phyloP scores from a whole-genome alignment of 2,888 invertebrate species.

The Zele albiditarsus region DNA sequence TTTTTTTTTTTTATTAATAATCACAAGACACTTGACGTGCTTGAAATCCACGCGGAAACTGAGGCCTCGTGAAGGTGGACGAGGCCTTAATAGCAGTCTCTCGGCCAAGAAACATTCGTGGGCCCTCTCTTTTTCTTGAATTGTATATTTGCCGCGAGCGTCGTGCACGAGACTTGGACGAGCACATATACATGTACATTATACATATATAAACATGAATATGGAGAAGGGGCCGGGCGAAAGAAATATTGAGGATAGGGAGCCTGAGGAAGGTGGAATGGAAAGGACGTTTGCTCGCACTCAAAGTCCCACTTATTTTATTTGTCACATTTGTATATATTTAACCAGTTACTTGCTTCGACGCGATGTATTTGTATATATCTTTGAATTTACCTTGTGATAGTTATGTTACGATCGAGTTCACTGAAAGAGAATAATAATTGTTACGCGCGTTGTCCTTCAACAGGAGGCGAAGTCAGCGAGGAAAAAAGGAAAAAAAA shows the following conservation, averaged over 20 bases:
- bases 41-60: conserved; percentile 67
- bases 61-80: conserved; percentile 59
- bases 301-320: conserved; percentile 48
- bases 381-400: not conserved
- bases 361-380: too few species aligned
- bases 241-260: conserved; percentile 30
- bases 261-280: conserved; percentile 46
- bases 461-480: not conserved
- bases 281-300: conserved; percentile 50
- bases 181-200: conserved; percentile 24
- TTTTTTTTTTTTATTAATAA: not conserved
- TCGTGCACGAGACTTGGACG: conserved; percentile 23
- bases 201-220: conserved; percentile 26
- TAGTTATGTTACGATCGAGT: conserved; percentile 7
- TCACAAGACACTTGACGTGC: conserved; percentile 18
- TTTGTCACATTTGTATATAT: conserved; percentile 35
- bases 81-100: conserved; percentile 37
- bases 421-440: conserved; percentile 3
- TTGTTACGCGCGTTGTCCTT: conserved; percentile 18
- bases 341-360: conserved; percentile 18
- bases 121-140: conserved; percentile 31
- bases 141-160: conserved; percentile 34
- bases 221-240: conserved; percentile 30
- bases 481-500: not conserved
- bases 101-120: conserved; percentile 9